These are phyloP conservation scores for Onychomys torridus DNA, from an alignment of 2,797 vertebrate species.

Conservation along the genomic window DNA sequence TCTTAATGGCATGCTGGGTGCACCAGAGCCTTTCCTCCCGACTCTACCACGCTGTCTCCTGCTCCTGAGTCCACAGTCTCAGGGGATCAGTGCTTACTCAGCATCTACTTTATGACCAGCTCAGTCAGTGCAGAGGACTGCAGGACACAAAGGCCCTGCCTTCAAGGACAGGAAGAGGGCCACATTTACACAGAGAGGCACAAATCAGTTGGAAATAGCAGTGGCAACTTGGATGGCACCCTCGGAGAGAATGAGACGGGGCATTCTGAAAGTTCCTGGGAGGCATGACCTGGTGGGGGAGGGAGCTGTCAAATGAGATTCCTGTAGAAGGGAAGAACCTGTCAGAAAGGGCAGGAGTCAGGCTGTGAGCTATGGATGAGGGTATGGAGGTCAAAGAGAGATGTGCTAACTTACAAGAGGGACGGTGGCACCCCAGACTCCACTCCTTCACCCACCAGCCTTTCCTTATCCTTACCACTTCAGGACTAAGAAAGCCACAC, in stretches of 20 bases:
- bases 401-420: not conserved
- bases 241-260: not conserved
- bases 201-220: not conserved
- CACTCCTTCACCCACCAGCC: not conserved
- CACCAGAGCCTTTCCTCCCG: not conserved
- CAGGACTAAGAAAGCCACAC: not conserved
- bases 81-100: not conserved
- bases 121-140: not conserved
- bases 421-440: not conserved
- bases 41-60: not conserved
- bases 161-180: not conserved
- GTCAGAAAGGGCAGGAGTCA: not conserved
- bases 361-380: not conserved
- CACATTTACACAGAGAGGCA: not conserved
- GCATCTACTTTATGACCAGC: not conserved
- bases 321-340: not conserved
- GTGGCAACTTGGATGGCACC: not conserved
- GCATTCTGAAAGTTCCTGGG: not conserved
- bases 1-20: not conserved
- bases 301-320: not conserved
- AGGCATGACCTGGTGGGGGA: not conserved
- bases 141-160: not conserved
- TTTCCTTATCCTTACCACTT: not conserved
- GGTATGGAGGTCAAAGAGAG: not conserved
- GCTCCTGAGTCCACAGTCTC: not conserved